A percentile compares a stretch with the other conserved stretches of the same genome.
phyloP scores from a whole-genome alignment of 1,140 invertebrate genomes.

The Platyscapa corneri region DNA sequence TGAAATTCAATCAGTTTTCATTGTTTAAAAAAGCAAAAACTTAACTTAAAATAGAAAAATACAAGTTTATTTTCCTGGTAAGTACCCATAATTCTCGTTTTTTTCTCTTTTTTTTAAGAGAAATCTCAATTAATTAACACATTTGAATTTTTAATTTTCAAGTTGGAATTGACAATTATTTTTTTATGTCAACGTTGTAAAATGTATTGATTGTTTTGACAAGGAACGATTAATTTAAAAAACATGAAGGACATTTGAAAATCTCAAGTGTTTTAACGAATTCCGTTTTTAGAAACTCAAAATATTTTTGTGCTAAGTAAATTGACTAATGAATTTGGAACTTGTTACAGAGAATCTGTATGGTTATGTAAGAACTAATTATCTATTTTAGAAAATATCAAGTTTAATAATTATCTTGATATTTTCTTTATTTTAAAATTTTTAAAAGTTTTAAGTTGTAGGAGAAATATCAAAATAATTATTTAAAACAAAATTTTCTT shows the following conservation, averaged over 20 bases:
- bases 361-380: not conserved
- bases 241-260: not conserved
- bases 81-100: conserved; percentile 42
- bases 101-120: conserved; percentile 54
- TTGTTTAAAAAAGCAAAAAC: conserved; percentile 53
- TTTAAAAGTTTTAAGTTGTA: not conserved
- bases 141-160: conserved; percentile 8
- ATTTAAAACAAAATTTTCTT: not conserved
- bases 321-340: not conserved
- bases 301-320: not conserved
- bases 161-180: not conserved
- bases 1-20: conserved; percentile 68
- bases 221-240: not conserved
- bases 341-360: not conserved
- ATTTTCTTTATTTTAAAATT: not conserved
- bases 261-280: not conserved
- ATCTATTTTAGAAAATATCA: conserved; percentile 2
- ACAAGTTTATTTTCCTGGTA: conserved; percentile 49
- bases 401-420: not conserved
- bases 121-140: not conserved
- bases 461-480: not conserved
- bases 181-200: not conserved
- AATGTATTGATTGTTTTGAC: not conserved
- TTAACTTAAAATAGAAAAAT: conserved; percentile 43
- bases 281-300: not conserved